Conservation (phyloP, 1,140 invertebrate genomes). For the Penaeus indicus region DNA sequence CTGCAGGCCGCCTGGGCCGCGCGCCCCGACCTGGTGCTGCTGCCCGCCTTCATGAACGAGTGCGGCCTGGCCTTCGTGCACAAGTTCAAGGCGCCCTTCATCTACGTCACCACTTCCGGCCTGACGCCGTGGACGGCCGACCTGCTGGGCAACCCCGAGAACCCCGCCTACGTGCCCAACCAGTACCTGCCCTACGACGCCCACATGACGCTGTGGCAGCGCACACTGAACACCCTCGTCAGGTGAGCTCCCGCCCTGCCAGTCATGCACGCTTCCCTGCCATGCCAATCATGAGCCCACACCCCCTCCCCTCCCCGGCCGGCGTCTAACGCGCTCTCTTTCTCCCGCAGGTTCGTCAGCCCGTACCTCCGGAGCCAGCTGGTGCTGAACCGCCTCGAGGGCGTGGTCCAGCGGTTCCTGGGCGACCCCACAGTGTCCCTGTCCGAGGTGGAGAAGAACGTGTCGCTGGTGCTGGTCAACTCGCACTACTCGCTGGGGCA, state of each 20-base stretch:
- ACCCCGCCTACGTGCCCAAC: constrained; percentile 66
- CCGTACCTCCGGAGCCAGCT: constrained; percentile 55
- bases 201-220: constrained; percentile 67
- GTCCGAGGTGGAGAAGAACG: constrained; percentile 71
- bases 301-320: not conserved
- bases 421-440: constrained; percentile 66
- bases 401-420: constrained; percentile 60
- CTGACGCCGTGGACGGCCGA: constrained; percentile 66
- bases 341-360: constrained; percentile 33
- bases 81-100: constrained; percentile 76
- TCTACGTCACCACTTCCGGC: constrained; percentile 69
- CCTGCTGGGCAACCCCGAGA: constrained; percentile 66
- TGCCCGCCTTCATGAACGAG: constrained; percentile 68
- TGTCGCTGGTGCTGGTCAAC: constrained; percentile 75
- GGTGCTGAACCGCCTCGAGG: constrained; percentile 56
- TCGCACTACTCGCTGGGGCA: constrained; percentile 74
- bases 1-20: constrained; percentile 56
- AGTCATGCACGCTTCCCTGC: too few relatives aligned
- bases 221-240: constrained; percentile 65
- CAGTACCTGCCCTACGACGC: constrained; percentile 60
- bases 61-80: constrained; percentile 68
- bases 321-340: not conserved
- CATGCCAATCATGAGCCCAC: too few relatives aligned
- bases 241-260: constrained; percentile 43
- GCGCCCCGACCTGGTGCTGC: constrained; percentile 68